Evolutionary conservation across 2,113 vertebrate genomes (phyloP).

Genomic region (Calonectris borealis): DNA sequence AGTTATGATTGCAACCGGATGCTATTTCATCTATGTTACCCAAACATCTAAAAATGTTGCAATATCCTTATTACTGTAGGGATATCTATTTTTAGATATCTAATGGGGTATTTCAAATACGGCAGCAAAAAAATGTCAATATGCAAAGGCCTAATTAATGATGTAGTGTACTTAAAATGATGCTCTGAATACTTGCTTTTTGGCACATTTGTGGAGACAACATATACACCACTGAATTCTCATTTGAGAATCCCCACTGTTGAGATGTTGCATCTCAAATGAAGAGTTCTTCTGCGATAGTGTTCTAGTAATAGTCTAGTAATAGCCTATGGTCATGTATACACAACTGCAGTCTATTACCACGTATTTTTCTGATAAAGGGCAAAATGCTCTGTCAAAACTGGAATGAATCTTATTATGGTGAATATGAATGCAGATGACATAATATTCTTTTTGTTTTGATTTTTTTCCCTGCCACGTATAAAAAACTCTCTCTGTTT

Average conservation of each 20-base stretch:
- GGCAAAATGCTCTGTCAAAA: not conserved
- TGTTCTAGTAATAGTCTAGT: not conserved
- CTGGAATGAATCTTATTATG: not conserved
- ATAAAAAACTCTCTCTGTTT: not conserved
- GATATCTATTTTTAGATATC: not conserved
- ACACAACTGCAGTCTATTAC: not conserved
- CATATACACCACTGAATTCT: not conserved
- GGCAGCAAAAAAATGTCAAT: not conserved
- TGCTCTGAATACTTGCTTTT: not conserved
- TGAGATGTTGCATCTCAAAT: not conserved
- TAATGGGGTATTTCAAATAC: not conserved
- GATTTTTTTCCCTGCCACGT: not conserved
- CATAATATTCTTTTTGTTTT: not conserved
- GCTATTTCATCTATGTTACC: conserved; percentile 18
- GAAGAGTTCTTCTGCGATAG: not conserved
- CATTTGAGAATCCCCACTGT: not conserved
- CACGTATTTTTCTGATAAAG: not conserved
- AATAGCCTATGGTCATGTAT: not conserved
- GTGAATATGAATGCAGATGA: not conserved
- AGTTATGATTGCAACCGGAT: conserved; percentile 35
- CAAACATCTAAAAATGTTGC: not conserved
- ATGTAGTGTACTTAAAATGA: not conserved
- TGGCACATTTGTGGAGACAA: not conserved
- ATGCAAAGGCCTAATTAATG: not conserved
- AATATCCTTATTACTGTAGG: not conserved